Evolutionary conservation across 1,140 invertebrate species (phyloP).

Genomic region (Chironomus tepperi): DNA sequence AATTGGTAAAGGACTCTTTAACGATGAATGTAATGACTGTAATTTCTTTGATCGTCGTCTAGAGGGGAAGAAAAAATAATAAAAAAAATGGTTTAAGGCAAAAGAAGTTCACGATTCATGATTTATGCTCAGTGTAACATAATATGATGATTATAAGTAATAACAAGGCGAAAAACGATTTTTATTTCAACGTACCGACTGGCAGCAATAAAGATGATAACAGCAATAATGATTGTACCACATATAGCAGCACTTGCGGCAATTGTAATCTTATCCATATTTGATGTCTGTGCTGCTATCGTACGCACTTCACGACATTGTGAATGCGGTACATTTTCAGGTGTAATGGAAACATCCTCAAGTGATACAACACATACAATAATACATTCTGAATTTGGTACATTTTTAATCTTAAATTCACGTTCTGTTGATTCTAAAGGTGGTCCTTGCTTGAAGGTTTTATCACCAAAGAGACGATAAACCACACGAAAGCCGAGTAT

Average conservation of each 20-base stretch:
- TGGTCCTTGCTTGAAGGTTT: conserved; percentile 79
- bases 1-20: conserved; percentile 58
- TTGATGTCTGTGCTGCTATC: conserved; percentile 66
- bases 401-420: conserved; percentile 87
- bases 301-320: conserved; percentile 85
- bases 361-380: conserved; percentile 85
- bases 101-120: background rate
- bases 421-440: conserved; percentile 76
- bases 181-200: conserved; percentile 45
- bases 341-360: conserved; percentile 75
- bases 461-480: conserved; percentile 81
- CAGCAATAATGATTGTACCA: conserved; percentile 80
- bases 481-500: conserved; percentile 82
- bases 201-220: conserved; percentile 78
- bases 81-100: background rate
- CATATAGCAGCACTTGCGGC: conserved; percentile 87
- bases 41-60: conserved; percentile 59
- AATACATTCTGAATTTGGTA: conserved; percentile 84
- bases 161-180: too few relatives aligned
- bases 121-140: too few relatives aligned
- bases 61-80: background rate
- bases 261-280: conserved; percentile 92
- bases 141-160: too few relatives aligned
- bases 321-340: conserved; percentile 71
- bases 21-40: conserved; percentile 58